These are phyloP conservation scores for Xiphydria camelus DNA, from an alignment of 2,888 invertebrate species.

Conservation along the genomic window DNA sequence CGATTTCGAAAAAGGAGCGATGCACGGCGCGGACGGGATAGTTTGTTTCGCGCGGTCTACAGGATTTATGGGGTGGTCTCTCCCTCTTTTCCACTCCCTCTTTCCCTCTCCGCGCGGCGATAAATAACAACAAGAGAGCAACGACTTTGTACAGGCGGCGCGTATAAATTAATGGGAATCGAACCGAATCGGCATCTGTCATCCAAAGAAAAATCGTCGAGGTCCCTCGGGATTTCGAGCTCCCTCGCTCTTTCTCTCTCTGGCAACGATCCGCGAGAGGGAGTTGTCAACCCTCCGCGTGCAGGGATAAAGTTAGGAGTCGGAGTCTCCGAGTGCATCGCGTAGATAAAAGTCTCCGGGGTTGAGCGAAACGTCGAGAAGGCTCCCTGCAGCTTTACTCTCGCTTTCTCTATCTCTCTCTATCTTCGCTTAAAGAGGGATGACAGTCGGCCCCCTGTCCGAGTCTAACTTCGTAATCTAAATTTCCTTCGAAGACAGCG, in stretches of 20 bases:
- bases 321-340: conserved; percentile 16
- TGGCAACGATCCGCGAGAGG: too few species aligned
- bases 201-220: not conserved
- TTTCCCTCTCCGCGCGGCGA: too few species aligned
- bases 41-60: too few species aligned
- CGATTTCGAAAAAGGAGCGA: too few species aligned
- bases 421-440: not conserved
- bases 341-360: conserved; percentile 13
- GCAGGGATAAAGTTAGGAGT: too few species aligned
- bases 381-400: not conserved
- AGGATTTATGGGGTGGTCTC: too few species aligned
- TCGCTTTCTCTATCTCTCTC: not conserved
- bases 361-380: conserved; percentile 11
- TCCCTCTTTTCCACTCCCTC: too few species aligned
- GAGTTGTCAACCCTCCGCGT: too few species aligned
- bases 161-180: not conserved
- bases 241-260: too few species aligned
- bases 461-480: conserved; percentile 26
- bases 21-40: too few species aligned
- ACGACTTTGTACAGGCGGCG: not conserved
- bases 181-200: not conserved
- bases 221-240: not conserved
- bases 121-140: too few species aligned
- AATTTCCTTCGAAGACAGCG: conserved; percentile 20
- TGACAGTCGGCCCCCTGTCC: conserved; percentile 6